Base-by-base conservation (phyloP, 2,888 invertebrate species). In the Pseudococcus viburni region DNA sequence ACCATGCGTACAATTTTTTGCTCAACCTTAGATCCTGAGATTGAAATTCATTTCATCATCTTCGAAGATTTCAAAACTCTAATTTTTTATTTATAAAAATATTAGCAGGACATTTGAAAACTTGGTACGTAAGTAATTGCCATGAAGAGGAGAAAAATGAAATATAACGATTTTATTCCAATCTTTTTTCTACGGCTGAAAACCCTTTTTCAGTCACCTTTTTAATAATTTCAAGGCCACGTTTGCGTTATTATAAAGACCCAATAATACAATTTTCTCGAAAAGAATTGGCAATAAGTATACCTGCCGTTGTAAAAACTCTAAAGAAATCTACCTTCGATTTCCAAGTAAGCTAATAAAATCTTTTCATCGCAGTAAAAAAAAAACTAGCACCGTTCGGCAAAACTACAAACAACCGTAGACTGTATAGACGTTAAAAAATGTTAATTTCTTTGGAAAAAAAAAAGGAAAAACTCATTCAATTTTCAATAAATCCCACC, bases 401-500 rank as follows among this genome's bases (percentile, higher is more conserved):
- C 51, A 22, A 22, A 64, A 64, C 22, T 64, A 64, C 64, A 22
- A 22, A 64, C 19, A 12, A 64, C 0, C 11, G 64, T 12, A 11
- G 64, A 19, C 64, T 64, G 19, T 22, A 64, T 64, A 19, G 19
- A 64, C 64, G 64, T 64, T 51, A 64, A 64, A 64, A 64, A 64
- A 64, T 64, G 64, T 64, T 64, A 64, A 64, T 64, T 64, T 64
- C 64, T 64, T 64, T n/a, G 1, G 1, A 2, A 33, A 33, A 33
- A 33, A 33, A 33, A 64, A 64, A 64, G 22, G 19, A 64, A 64
- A 64, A 64, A 5, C 19, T 64, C 64, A 12, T 64, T 64, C 64
- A 22, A 64, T 64, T 64, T 64, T 64, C 64, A 64, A 64, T 64
- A 64, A 64, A 64, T 64, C 64, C 64, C 64, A 64, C 64, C 8